Conservation (phyloP, 1,140 invertebrate genomes). For the Drosophila sulfurigaster region DNA sequence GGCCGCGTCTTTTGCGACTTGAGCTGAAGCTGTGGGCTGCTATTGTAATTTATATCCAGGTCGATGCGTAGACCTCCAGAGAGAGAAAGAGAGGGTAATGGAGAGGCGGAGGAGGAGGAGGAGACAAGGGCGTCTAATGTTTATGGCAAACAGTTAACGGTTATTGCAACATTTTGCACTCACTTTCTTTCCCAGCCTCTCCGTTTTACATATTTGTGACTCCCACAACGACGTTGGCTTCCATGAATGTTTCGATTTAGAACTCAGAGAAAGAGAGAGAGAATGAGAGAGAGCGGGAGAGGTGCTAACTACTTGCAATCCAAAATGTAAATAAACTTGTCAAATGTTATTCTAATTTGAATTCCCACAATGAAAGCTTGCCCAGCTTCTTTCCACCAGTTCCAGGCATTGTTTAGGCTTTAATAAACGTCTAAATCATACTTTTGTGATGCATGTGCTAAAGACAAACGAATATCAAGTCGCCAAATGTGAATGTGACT, state of each 20-base stretch:
- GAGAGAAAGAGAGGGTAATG: not conserved
- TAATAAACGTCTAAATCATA: slow-evolving; percentile 81
- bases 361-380: slow-evolving; percentile 68
- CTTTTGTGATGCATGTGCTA: slow-evolving; percentile 78
- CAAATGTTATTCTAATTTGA: slow-evolving; percentile 69
- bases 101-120: not conserved
- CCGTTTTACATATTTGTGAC: slow-evolving; percentile 4
- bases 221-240: not conserved
- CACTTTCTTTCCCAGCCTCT: slow-evolving; percentile 17
- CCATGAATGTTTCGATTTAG: too few relatives aligned
- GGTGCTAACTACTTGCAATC: slow-evolving; percentile 67
- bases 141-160: slow-evolving; percentile 55
- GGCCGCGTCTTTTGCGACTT: slow-evolving; percentile 35
- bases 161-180: slow-evolving; percentile 32
- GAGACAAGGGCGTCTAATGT: slow-evolving; percentile 37
- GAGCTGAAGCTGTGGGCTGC: slow-evolving; percentile 43
- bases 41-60: slow-evolving; percentile 69
- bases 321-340: slow-evolving; percentile 66
- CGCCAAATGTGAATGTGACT: slow-evolving; percentile 26
- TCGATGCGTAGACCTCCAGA: slow-evolving; percentile 50
- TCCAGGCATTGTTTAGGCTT: slow-evolving; percentile 66
- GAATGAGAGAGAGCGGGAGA: slow-evolving; percentile 12
- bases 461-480: slow-evolving; percentile 74
- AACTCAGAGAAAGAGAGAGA: slow-evolving; percentile 8
- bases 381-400: not conserved